These are phyloP conservation scores for Lumbricus terrestris DNA, from an alignment of 2,888 invertebrate species.

Conservation along the genomic window DNA sequence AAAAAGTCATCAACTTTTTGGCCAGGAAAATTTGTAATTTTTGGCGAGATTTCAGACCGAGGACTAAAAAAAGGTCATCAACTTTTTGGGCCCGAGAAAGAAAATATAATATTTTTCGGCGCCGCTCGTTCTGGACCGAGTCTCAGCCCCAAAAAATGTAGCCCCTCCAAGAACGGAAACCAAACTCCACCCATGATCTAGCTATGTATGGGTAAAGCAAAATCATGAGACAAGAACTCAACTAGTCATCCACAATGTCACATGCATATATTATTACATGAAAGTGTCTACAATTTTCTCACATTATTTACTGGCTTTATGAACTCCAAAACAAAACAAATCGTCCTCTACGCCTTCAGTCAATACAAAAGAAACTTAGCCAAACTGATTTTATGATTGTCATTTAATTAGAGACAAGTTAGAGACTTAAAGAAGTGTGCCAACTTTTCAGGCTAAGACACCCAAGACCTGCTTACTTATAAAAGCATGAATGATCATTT, in stretches of 20 bases:
- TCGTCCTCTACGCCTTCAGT: too few relatives aligned
- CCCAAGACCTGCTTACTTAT: not conserved
- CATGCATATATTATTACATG: not conserved
- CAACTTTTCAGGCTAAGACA: not conserved
- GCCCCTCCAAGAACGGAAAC: too few relatives aligned
- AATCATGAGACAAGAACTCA: not conserved
- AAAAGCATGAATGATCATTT: not conserved
- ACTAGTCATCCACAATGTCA: not conserved
- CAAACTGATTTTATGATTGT: not conserved
- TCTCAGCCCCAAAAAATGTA: too few relatives aligned
- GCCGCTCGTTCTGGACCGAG: too few relatives aligned
- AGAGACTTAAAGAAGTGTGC: not conserved
- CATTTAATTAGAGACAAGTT: not conserved
- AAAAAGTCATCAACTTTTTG: too few relatives aligned
- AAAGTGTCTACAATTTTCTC: not conserved
- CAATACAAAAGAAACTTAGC: not conserved
- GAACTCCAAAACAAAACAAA: not conserved
- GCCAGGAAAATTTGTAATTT: too few relatives aligned
- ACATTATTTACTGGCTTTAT: not conserved
- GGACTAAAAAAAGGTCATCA: too few relatives aligned
- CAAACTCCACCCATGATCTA: too few relatives aligned
- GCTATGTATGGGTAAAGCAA: not conserved
- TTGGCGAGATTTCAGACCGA: too few relatives aligned
- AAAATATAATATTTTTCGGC: too few relatives aligned
- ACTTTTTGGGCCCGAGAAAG: too few relatives aligned